These are phyloP conservation scores for Ectemnius lituratus DNA, from an alignment of 2,888 invertebrate genomes.

Conservation along the genomic window DNA sequence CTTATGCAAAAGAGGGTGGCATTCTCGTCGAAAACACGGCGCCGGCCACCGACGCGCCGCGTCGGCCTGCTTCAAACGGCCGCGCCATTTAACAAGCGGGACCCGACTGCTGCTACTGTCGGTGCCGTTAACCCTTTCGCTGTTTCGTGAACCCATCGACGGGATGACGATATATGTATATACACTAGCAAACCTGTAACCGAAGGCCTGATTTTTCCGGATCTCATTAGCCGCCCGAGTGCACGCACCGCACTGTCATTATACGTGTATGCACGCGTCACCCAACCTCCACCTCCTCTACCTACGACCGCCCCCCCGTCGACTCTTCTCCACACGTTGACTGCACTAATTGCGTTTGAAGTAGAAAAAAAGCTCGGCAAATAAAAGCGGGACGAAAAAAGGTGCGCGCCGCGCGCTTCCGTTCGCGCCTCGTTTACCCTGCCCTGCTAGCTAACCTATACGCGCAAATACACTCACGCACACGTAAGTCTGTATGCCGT, in stretches of 20 bases:
- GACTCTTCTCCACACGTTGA: slow-evolving; percentile 48
- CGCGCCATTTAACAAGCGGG: slow-evolving; percentile 62
- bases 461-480: background rate
- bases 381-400: slow-evolving; percentile 37
- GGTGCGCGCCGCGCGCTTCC: slow-evolving; percentile 32
- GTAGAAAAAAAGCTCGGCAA: slow-evolving; percentile 54
- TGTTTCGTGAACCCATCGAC: too few species aligned
- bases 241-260: slow-evolving; percentile 58
- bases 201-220: slow-evolving; percentile 63
- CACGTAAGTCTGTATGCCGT: background rate
- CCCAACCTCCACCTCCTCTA: too few species aligned
- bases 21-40: slow-evolving; percentile 25
- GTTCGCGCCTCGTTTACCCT: slow-evolving; percentile 49
- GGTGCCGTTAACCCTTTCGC: background rate
- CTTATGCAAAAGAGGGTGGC: slow-evolving; percentile 45
- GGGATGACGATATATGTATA: too few species aligned
- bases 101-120: too few species aligned
- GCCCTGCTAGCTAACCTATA: slow-evolving; percentile 24
- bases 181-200: slow-evolving; percentile 44
- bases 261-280: slow-evolving; percentile 28
- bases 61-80: slow-evolving; percentile 57
- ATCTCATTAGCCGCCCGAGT: slow-evolving; percentile 65
- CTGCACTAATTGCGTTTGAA: slow-evolving; percentile 66
- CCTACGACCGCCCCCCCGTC: too few species aligned
- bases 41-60: slow-evolving; percentile 20